These are phyloP conservation scores for Centroberyx gerrardi DNA, from an alignment of 2,797 vertebrate species.

Conservation along the genomic window DNA sequence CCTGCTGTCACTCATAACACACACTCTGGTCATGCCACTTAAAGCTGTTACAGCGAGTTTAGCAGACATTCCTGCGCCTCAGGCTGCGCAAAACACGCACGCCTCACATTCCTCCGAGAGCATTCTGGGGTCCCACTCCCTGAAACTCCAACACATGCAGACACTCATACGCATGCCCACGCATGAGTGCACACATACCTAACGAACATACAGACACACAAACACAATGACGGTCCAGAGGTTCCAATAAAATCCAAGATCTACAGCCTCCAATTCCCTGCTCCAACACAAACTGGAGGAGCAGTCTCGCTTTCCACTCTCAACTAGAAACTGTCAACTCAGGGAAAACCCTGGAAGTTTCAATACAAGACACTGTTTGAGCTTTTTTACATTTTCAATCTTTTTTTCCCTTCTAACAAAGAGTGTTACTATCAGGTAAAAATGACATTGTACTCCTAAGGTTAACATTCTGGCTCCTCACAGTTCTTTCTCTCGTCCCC, in stretches of 20 bases:
- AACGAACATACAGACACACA: conserved; percentile 15
- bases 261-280: not conserved
- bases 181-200: conserved; percentile 21
- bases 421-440: conserved; percentile 24
- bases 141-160: conserved; percentile 74
- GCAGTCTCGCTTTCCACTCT: conserved; percentile 36
- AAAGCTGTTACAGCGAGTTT: conserved; percentile 71
- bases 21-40: conserved; percentile 59
- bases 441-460: conserved; percentile 29
- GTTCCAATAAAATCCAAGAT: conserved; percentile 38
- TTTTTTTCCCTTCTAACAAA: not conserved
- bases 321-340: not conserved
- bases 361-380: conserved; percentile 11
- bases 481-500: conserved; percentile 10
- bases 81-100: conserved; percentile 73
- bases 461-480: conserved; percentile 8
- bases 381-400: not conserved
- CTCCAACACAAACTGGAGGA: conserved; percentile 46
- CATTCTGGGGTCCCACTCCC: conserved; percentile 83
- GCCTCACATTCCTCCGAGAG: conserved; percentile 78
- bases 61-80: conserved; percentile 72
- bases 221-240: conserved; percentile 50
- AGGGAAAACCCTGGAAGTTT: conserved; percentile 17
- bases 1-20: conserved; percentile 77
- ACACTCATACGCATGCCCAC: not conserved